Evolutionary conservation across 2,113 vertebrate genomes (phyloP).

Genomic region (Pelusios castaneus): DNA sequence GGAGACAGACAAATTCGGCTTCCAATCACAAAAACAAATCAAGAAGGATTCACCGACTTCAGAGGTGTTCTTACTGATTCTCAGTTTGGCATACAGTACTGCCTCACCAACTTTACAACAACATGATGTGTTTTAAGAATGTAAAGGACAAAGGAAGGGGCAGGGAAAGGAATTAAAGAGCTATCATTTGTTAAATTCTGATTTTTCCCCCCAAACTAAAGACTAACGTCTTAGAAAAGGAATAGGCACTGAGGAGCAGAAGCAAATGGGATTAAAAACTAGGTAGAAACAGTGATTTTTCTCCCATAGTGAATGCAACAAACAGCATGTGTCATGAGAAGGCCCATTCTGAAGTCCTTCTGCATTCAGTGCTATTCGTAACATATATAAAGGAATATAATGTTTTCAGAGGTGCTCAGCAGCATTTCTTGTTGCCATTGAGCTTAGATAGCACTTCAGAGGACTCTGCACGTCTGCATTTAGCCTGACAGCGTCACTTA

Average conservation of each 20-base stretch:
- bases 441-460: not conserved
- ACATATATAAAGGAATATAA: not conserved
- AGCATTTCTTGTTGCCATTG: not conserved
- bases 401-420: not conserved
- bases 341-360: not conserved
- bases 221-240: not conserved
- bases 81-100: not conserved
- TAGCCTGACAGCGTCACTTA: not conserved
- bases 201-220: not conserved
- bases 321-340: not conserved
- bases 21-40: not conserved
- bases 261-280: not conserved
- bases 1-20: rapidly evolving
- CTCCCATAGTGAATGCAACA: not conserved
- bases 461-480: not conserved
- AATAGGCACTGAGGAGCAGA: not conserved
- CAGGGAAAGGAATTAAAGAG: not conserved
- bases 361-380: not conserved
- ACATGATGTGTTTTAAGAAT: not conserved
- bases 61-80: not conserved
- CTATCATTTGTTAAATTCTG: not conserved
- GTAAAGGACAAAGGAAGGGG: not conserved
- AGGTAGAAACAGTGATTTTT: not conserved
- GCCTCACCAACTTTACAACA: not conserved
- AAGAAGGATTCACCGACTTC: not conserved